Evolutionary conservation across 1,140 invertebrate genomes (phyloP).

Genomic region (Babylonia areolata): DNA sequence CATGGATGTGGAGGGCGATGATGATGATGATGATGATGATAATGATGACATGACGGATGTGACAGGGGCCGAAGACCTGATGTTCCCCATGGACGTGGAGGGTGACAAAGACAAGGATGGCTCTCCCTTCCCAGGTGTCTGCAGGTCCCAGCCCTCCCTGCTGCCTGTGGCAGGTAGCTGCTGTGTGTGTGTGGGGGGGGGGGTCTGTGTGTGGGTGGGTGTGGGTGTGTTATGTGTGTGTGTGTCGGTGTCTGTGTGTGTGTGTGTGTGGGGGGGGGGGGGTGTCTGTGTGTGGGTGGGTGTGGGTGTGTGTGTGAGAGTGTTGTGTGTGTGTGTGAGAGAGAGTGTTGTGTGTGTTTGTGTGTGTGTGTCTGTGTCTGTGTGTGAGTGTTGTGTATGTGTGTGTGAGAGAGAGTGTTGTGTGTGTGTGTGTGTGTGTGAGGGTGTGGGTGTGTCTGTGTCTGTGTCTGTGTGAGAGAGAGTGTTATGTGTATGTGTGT

Average conservation of each 20-base stretch:
- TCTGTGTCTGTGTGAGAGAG: not conserved
- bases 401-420: not conserved
- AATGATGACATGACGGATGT: not conserved
- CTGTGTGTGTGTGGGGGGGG: not conserved
- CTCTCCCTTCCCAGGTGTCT: not conserved
- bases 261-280: not conserved
- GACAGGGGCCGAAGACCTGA: constrained; percentile 80
- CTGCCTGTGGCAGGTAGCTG: not conserved
- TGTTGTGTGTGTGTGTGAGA: too few relatives aligned
- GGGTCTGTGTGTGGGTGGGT: not conserved
- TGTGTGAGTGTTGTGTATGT: not conserved
- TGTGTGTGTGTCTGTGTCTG: not conserved
- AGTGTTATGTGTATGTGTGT: not conserved
- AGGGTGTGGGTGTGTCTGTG: not conserved
- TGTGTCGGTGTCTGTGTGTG: not conserved
- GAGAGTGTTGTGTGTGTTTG: not conserved
- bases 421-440: not conserved
- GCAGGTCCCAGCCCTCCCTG: not conserved
- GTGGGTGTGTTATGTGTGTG: not conserved
- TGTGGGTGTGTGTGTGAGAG: not conserved
- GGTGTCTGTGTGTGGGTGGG: not conserved
- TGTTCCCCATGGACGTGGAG: constrained; percentile 80
- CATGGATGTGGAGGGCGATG: too few relatives aligned
- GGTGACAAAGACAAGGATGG: not conserved
- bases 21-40: too few relatives aligned